Conservation (phyloP, 2,888 invertebrate species). For the Dexiosoma caninum region DNA sequence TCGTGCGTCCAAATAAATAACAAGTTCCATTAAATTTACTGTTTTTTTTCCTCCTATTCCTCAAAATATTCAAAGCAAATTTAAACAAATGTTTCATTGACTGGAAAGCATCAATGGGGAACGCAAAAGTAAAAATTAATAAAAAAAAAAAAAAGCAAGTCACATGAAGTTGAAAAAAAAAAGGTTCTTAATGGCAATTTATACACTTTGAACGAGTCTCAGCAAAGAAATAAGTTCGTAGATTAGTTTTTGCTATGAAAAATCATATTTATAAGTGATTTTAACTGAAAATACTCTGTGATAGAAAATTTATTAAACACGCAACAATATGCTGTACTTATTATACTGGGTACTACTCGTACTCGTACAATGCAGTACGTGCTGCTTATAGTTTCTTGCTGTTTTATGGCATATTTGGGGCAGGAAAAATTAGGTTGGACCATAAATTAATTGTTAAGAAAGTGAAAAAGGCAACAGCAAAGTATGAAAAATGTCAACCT, state of each 20-base stretch:
- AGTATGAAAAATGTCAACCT: constrained; percentile 34
- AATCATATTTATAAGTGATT: constrained; percentile 30
- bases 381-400: constrained; percentile 4
- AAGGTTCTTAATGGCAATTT: constrained; percentile 11
- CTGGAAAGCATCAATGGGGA: neutral
- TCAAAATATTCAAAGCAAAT: neutral
- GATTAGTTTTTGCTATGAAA: constrained; percentile 2
- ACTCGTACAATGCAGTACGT: neutral
- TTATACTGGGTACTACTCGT: neutral
- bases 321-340: constrained; percentile 16
- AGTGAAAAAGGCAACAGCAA: neutral
- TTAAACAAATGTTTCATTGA: constrained; percentile 16
- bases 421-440: constrained; percentile 49
- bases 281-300: constrained; percentile 22
- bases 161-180: too few species aligned
- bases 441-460: constrained; percentile 48
- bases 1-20: constrained; percentile 54
- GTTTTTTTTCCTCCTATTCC: neutral
- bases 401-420: neutral
- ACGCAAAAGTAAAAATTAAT: neutral
- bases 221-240: neutral
- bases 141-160: constrained; percentile 11
- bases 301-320: constrained; percentile 45
- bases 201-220: constrained; percentile 41
- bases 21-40: constrained; percentile 32